Conservation (phyloP, 2,888 invertebrate species). For the Syrista parreyssii region DNA sequence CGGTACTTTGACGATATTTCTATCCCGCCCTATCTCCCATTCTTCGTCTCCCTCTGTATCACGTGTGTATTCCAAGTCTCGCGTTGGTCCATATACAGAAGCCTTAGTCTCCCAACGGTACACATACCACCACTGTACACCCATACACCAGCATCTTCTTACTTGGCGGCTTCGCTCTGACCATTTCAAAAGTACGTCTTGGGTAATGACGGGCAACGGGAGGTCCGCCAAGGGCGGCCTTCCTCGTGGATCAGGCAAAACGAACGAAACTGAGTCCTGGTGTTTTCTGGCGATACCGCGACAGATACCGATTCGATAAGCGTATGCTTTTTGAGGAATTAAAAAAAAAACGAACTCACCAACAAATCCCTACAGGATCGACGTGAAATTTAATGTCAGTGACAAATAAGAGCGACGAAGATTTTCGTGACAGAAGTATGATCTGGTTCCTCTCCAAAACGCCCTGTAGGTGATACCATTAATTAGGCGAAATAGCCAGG, state of each 20-base stretch:
- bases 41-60: constrained; percentile 7
- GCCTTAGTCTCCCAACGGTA: neutral
- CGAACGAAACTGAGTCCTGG: constrained; percentile 40
- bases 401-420: neutral
- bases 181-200: constrained; percentile 39
- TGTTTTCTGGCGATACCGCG: neutral
- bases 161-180: constrained; percentile 27
- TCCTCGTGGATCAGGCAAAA: constrained; percentile 40
- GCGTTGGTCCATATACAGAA: neutral
- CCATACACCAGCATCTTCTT: neutral
- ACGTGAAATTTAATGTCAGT: neutral
- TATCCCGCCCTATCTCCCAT: constrained; percentile 16
- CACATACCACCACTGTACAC: neutral
- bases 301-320: neutral
- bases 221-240: constrained; percentile 46
- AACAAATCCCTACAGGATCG: neutral
- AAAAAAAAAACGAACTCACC: neutral
- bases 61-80: constrained; percentile 11
- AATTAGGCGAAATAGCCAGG: neutral
- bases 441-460: neutral
- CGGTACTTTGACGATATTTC: constrained; percentile 41
- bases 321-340: neutral
- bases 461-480: neutral
- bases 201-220: constrained; percentile 49
- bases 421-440: neutral